Percentiles rank a stretch among this genome's conserved stretches.
Conservation (phyloP, 2,888 invertebrate species). For the Hypercompe scribonia region DNA sequence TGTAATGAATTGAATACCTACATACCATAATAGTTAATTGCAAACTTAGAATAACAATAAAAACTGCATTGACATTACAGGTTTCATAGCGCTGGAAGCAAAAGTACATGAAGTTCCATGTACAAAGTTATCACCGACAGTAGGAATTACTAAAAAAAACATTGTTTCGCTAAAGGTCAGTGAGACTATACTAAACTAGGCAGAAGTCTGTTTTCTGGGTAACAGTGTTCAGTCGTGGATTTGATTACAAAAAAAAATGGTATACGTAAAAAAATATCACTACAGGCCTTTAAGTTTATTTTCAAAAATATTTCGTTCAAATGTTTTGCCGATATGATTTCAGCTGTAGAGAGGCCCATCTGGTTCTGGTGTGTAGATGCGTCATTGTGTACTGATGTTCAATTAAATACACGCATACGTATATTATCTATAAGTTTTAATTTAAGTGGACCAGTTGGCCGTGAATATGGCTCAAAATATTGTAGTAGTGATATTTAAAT, state of each 20-base stretch:
- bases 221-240: too few species aligned
- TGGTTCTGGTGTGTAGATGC: neutral
- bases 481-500: neutral
- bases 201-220: too few species aligned
- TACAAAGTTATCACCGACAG: neutral
- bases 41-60: neutral
- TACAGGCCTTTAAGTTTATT: neutral
- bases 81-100: too few species aligned
- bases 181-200: too few species aligned
- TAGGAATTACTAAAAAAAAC: neutral
- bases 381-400: slow-evolving; percentile 1
- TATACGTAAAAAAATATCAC: too few species aligned
- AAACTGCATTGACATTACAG: too few species aligned
- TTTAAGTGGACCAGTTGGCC: neutral
- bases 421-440: neutral
- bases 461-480: neutral
- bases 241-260: too few species aligned
- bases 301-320: neutral
- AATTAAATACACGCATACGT: neutral
- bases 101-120: too few species aligned
- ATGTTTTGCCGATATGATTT: neutral
- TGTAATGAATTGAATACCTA: neutral
- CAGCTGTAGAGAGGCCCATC: neutral
- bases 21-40: neutral
- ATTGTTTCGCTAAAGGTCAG: too few species aligned